Conservation (phyloP, 2,113 vertebrate species). For the Pterocles gutturalis region DNA sequence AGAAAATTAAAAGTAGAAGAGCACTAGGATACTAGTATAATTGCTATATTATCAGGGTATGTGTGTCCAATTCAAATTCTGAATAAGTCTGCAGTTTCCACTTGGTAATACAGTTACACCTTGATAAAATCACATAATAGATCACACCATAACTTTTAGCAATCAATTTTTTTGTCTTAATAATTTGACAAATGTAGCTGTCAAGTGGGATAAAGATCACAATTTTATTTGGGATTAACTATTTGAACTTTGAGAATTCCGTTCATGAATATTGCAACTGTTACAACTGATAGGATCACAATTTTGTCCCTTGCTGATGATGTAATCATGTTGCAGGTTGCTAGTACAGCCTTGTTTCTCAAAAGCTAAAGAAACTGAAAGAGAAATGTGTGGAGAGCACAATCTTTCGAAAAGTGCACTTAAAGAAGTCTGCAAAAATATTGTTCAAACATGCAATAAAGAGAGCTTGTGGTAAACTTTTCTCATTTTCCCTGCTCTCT, state of each 20-base stretch:
- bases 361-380: background rate
- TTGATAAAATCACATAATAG: conserved; percentile 74
- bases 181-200: conserved; percentile 82
- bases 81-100: conserved; percentile 65
- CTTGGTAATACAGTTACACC: conserved; percentile 63
- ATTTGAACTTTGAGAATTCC: conserved; percentile 73
- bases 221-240: conserved; percentile 73
- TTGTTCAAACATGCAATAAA: background rate
- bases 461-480: background rate
- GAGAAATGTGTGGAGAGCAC: background rate
- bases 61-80: conserved; percentile 66
- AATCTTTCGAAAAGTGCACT: background rate
- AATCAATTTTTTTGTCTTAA: conserved; percentile 75
- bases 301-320: conserved; percentile 39
- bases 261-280: conserved; percentile 69
- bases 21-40: background rate
- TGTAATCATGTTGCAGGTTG: background rate
- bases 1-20: background rate
- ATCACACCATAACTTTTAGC: conserved; percentile 74
- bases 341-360: background rate
- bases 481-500: background rate
- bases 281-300: conserved; percentile 54
- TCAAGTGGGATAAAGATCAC: conserved; percentile 77
- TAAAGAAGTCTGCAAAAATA: background rate
- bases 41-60: conserved; percentile 48